Conservation (phyloP, 2,113 vertebrate species). For the Hydrochoerus hydrochaeris region DNA sequence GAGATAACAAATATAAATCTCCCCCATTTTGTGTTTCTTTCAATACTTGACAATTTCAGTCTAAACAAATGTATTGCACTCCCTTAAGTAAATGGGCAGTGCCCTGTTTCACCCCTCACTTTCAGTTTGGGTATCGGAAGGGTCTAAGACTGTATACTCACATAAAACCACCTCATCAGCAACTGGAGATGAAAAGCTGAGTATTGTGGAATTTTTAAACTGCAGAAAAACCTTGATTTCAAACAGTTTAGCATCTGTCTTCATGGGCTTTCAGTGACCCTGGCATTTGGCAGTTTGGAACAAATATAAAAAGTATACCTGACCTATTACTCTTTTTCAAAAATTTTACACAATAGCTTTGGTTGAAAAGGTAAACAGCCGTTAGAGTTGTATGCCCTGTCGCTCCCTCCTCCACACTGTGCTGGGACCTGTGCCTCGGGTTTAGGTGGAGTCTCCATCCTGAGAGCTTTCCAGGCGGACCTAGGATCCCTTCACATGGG, state of each 20-base stretch:
- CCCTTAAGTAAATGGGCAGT: background rate
- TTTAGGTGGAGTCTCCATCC: background rate
- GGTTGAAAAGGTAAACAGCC: background rate
- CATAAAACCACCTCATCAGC: background rate
- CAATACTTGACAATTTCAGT: background rate
- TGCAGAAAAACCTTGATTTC: background rate
- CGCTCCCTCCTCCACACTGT: background rate
- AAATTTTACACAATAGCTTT: background rate
- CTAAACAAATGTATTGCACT: background rate
- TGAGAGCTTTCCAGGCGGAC: background rate
- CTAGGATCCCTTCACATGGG: background rate
- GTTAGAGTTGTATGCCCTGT: background rate
- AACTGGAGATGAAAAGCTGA: background rate
- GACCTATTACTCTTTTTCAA: background rate
- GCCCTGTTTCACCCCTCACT: background rate
- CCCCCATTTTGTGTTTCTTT: background rate
- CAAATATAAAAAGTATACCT: background rate
- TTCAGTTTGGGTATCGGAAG: background rate
- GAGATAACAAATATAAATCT: no score
- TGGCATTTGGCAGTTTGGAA: background rate
- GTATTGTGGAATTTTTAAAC: background rate
- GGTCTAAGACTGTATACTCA: background rate
- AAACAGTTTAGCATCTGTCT: background rate
- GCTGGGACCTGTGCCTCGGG: background rate
- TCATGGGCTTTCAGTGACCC: background rate